Evolutionary conservation across 2,797 vertebrate genomes (phyloP).

Genomic region (Pangasius krempfi): DNA sequence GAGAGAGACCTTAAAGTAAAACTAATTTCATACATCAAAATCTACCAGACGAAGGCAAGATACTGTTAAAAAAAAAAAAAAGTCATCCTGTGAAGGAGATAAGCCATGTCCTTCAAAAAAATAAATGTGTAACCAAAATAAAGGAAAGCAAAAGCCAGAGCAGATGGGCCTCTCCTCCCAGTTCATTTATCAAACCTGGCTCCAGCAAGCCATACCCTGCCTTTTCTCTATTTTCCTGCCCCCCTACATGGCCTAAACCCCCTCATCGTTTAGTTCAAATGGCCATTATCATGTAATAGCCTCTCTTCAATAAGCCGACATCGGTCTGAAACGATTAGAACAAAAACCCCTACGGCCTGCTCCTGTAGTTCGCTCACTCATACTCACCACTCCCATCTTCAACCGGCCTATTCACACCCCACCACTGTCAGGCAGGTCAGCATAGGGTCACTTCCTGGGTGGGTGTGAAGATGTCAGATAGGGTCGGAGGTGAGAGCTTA

Average conservation of each 20-base stretch:
- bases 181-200: slow-evolving; percentile 85
- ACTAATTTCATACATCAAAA: slow-evolving; percentile 23
- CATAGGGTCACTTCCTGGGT: slow-evolving; percentile 79
- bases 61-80: slow-evolving; percentile 14
- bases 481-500: slow-evolving; percentile 46
- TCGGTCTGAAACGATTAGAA: slow-evolving; percentile 61
- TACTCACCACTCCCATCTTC: slow-evolving; percentile 64
- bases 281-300: slow-evolving; percentile 81
- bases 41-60: neutral
- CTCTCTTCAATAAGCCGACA: slow-evolving; percentile 66
- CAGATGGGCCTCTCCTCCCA: slow-evolving; percentile 83
- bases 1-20: neutral
- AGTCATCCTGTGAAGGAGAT: neutral
- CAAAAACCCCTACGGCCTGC: slow-evolving; percentile 69
- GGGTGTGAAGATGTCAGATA: slow-evolving; percentile 58
- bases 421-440: slow-evolving; percentile 72
- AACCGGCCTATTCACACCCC: slow-evolving; percentile 72
- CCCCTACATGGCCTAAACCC: slow-evolving; percentile 76
- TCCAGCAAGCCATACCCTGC: slow-evolving; percentile 45
- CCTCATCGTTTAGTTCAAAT: slow-evolving; percentile 84
- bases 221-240: slow-evolving; percentile 67
- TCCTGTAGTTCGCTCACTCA: slow-evolving; percentile 67
- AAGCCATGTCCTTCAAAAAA: neutral
- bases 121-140: neutral
- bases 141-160: slow-evolving; percentile 63